phyloP scores from a whole-genome alignment of 2,113 vertebrate genomes.

The Podarcis cretensis region DNA sequence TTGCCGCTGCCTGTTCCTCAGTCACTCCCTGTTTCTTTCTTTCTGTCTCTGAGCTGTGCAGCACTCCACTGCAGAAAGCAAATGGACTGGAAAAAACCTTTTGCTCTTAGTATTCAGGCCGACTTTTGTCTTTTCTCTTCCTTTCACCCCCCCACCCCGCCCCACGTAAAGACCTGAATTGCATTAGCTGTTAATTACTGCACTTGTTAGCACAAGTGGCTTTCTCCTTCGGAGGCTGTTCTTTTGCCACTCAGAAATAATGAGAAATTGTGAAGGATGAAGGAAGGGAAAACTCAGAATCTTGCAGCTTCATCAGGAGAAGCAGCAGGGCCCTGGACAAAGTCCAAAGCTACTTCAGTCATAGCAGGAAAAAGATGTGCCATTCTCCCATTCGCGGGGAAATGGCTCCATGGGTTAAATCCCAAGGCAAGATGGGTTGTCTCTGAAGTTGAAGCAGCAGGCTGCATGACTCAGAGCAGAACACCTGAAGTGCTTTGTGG shows the following conservation, averaged over 20 bases:
- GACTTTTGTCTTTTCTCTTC: not conserved
- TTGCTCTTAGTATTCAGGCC: not conserved
- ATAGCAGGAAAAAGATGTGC: not conserved
- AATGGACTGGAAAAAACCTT: not conserved
- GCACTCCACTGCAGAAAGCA: not conserved
- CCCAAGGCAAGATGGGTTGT: not conserved
- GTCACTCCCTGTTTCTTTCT: not conserved
- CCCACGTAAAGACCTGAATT: not conserved
- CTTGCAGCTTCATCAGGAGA: not conserved
- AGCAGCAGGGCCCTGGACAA: fast-evolving
- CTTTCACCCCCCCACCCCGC: not conserved
- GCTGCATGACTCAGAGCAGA: not conserved
- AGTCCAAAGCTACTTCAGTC: not conserved
- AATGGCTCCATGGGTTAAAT: not conserved
- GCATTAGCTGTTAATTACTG: not conserved
- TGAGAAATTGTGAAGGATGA: not conserved
- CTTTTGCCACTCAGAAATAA: not conserved
- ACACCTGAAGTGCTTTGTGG: too few relatives aligned
- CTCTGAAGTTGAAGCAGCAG: not conserved
- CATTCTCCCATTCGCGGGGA: not conserved
- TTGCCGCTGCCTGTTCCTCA: fast-evolving
- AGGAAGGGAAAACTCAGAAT: not conserved
- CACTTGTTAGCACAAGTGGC: fast-evolving
- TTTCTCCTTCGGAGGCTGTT: not conserved
- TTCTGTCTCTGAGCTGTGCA: not conserved